Percentiles rank a stretch among this genome's conserved stretches.
Conservation (phyloP, 1,140 invertebrate species). For the Diplogasteroides magnus region DNA sequence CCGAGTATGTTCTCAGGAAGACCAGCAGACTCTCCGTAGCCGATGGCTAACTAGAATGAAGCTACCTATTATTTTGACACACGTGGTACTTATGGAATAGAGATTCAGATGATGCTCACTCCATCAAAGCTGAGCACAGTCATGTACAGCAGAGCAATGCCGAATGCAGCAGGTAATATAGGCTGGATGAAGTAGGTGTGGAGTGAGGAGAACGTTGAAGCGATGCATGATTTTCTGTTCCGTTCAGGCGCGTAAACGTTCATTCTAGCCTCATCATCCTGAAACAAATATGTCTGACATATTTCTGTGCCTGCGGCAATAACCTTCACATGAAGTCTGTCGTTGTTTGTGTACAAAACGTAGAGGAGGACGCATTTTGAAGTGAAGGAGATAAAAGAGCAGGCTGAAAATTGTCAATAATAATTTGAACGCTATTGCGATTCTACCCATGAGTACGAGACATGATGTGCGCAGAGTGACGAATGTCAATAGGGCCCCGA, state of each 20-base stretch:
- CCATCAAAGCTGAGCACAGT: constrained; percentile 29
- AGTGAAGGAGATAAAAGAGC: background rate
- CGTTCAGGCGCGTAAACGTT: too few relatives aligned
- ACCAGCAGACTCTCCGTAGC: constrained; percentile 33
- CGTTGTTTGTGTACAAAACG: background rate
- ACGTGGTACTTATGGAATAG: background rate
- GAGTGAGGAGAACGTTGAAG: background rate
- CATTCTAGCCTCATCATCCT: too few relatives aligned
- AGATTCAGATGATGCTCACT: background rate
- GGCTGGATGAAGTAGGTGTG: background rate
- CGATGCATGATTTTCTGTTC: too few relatives aligned
- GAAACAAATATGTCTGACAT: too few relatives aligned
- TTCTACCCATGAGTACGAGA: background rate
- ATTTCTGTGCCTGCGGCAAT: too few relatives aligned
- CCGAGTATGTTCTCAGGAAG: constrained; percentile 36
- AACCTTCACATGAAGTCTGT: background rate
- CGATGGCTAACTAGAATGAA: constrained; percentile 29
- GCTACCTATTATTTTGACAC: too few relatives aligned
- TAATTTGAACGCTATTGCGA: background rate
- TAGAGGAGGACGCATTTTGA: background rate
- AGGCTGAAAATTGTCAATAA: background rate
- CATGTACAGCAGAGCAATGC: constrained; percentile 32
- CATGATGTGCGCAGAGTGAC: constrained; percentile 5
- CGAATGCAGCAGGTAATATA: constrained; percentile 20
- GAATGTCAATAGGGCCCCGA: constrained; percentile 25